Conservation (phyloP, 2,888 invertebrate genomes). For the Melanargia galathea region DNA sequence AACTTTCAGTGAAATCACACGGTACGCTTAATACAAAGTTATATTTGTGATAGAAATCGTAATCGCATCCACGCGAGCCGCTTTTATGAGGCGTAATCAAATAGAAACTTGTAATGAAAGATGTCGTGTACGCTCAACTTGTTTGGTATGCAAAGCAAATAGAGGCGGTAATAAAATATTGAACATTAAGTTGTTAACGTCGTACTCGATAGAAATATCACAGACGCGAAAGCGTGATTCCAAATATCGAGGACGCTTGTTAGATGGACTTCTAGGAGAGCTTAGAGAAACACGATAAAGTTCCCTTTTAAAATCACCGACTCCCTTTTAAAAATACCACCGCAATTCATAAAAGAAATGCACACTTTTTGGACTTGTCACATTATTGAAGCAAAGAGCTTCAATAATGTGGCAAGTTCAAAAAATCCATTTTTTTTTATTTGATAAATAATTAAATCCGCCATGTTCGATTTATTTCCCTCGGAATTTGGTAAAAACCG, state of each 20-base stretch:
- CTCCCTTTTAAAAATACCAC: too few relatives aligned
- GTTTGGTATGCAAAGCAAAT: constrained; percentile 75
- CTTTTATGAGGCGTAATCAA: constrained; percentile 79
- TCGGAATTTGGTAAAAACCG: too few relatives aligned
- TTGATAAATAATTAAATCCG: too few relatives aligned
- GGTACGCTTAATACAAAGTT: too few relatives aligned
- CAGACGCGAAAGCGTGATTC: constrained; percentile 53
- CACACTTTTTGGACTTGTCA: too few relatives aligned
- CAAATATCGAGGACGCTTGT: constrained; percentile 52
- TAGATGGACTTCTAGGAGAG: constrained; percentile 8
- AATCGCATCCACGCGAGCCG: constrained; percentile 72
- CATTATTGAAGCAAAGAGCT: too few relatives aligned
- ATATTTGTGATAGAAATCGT: constrained; percentile 80
- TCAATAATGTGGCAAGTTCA: too few relatives aligned
- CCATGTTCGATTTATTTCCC: too few relatives aligned
- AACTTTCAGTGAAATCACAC: constrained; percentile 38
- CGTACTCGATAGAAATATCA: constrained; percentile 55
- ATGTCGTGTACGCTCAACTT: constrained; percentile 70
- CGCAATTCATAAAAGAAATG: too few relatives aligned
- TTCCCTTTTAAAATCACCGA: too few relatives aligned
- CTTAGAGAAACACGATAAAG: background rate
- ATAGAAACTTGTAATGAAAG: constrained; percentile 82
- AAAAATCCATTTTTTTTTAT: too few relatives aligned
- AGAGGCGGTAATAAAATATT: constrained; percentile 75
- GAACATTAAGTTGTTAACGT: constrained; percentile 72